Evolutionary conservation across 37 sponge, comb jelly and placozoan genomes (phyloP).

Genomic region (Diacarnus erythraeanus): DNA sequence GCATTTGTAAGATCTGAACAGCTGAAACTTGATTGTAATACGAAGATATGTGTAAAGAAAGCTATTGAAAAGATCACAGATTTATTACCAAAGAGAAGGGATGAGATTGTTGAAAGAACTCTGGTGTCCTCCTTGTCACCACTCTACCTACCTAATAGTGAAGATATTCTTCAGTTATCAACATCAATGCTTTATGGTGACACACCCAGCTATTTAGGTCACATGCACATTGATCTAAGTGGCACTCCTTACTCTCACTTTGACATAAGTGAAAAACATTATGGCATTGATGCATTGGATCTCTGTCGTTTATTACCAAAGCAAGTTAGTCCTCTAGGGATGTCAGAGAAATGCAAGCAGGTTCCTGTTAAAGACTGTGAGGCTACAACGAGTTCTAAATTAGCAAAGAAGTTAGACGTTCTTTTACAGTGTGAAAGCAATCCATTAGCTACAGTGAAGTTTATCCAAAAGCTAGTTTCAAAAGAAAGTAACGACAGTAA

Average conservation of each 20-base stretch:
- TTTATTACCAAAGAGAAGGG: not conserved
- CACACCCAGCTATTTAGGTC: conserved; percentile 4
- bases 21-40: conserved; percentile 14
- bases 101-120: not conserved
- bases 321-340: conserved; percentile 15
- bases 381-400: not conserved
- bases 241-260: not conserved
- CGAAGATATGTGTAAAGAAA: not conserved
- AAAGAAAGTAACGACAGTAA: not conserved
- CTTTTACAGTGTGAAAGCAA: not conserved
- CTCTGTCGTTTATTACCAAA: conserved; percentile 24
- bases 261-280: not conserved
- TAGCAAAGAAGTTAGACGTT: not conserved
- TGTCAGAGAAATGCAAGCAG: conserved; percentile 9
- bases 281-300: not conserved
- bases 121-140: conserved; percentile 21
- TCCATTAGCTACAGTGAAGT: not conserved
- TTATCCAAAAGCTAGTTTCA: not conserved
- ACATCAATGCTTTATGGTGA: conserved; percentile 22
- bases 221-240: not conserved
- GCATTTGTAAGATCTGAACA: conserved; percentile 3
- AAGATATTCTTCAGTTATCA: not conserved
- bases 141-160: conserved; percentile 19
- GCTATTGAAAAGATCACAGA: conserved; percentile 1
- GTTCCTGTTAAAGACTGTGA: not conserved